Percentiles rank a stretch among this genome's conserved stretches.
Evolutionary conservation across 1,140 invertebrate species (phyloP).

Genomic region (Pseudomyrmex pallidus): DNA sequence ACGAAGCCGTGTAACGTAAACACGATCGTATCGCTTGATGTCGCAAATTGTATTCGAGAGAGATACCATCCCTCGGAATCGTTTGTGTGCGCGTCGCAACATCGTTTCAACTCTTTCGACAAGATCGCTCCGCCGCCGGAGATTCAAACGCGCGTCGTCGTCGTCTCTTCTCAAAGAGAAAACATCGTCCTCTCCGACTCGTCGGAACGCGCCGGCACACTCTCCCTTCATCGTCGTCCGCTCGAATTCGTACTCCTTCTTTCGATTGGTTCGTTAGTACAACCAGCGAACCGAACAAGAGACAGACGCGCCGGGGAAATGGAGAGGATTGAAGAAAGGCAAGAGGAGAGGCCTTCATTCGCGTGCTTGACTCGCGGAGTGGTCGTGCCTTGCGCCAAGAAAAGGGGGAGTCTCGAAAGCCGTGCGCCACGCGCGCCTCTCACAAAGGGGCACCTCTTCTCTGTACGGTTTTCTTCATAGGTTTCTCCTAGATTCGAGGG

Average conservation of each 20-base stretch:
- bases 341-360: conserved; percentile 56
- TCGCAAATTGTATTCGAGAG: too few species aligned
- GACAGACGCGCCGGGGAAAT: conserved; percentile 5
- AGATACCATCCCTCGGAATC: too few species aligned
- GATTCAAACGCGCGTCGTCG: not conserved
- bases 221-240: not conserved
- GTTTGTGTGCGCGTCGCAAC: too few species aligned
- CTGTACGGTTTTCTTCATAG: conserved; percentile 8
- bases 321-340: conserved; percentile 1
- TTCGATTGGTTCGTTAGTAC: conserved; percentile 68
- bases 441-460: conserved; percentile 13
- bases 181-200: too few species aligned
- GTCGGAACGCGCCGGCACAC: not conserved
- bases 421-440: conserved; percentile 10
- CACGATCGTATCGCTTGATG: too few species aligned
- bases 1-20: too few species aligned
- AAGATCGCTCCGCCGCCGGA: not conserved
- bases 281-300: conserved; percentile 27
- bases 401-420: conserved; percentile 61
- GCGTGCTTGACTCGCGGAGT: conserved; percentile 67
- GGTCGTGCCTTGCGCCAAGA: conserved; percentile 57
- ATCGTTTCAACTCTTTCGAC: not conserved
- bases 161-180: not conserved
- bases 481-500: conserved; percentile 14
- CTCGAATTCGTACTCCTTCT: conserved; percentile 17